Base-by-base conservation (phyloP, 2,113 vertebrate species). In the Elgaria multicarinata region DNA sequence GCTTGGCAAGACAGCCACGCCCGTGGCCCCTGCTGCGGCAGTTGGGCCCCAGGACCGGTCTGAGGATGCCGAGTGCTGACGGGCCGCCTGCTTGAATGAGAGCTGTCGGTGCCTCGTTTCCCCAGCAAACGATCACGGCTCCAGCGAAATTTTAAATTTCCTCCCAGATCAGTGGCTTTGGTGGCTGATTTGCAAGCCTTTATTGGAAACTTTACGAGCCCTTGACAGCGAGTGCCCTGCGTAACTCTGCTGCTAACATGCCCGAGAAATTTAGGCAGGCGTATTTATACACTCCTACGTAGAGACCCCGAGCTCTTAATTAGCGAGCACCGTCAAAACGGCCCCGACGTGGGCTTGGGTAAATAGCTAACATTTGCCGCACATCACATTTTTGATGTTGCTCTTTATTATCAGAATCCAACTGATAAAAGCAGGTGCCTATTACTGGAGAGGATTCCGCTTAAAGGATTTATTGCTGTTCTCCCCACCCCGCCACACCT, bases 331-430 rank as follows among this genome's bases (percentile, higher is more conserved):
- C 12, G 50, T n/a, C 85, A 78, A 36, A 85, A 0, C 0, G 67
- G 72, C 88, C 90, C 83, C 85, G 78, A 94, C 26, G 66, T 87
- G 87, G 75, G 50, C 90, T 91, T 85, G 4, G 87, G 86, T 74
- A 33, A 64, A 82, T 0, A 5, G 0, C 0, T 71, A 62, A 58
- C 24, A 20, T 31, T 88, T 42, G 83, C 0, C 0, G n/a, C n/a
- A 88, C 85, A 42, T 87, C 89, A 89, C 86, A 88, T 16, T 95
- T 62, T 93, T 66, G 78, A 87, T 88, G 78, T 6, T 66, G 33
- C 13, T 86, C 87, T 87, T 93, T 89, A 81, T 94, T 92, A 92
- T 1, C 26, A 90, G 91, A 91, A 95, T 80, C 13, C 78, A 90
- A 44, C 88, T 20, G 78, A 86, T 89, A 0, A 0, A 83, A 66